A percentile compares a stretch with the other conserved stretches of the same genome.
Conservation (phyloP, 2,888 invertebrate genomes). For the Aleiodes leptofemur region DNA sequence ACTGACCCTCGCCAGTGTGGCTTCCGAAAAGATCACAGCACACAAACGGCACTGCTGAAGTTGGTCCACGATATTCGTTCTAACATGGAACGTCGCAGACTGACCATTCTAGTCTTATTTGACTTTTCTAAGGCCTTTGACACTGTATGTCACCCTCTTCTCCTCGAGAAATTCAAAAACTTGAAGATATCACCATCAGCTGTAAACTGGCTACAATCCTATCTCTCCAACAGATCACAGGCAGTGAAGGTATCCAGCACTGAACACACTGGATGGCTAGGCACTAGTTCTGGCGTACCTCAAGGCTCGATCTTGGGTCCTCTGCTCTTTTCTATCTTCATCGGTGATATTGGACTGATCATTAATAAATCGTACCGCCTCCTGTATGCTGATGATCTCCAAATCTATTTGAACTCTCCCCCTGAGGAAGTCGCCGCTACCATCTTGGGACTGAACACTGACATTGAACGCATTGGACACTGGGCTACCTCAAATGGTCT, state of each 20-base stretch:
- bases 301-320: slow-evolving; percentile 46
- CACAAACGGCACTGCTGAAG: slow-evolving; percentile 57
- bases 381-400: slow-evolving; percentile 48
- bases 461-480: slow-evolving; percentile 5
- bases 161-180: slow-evolving; percentile 52
- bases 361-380: slow-evolving; percentile 31
- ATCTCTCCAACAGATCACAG: slow-evolving; percentile 28
- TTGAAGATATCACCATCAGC: slow-evolving; percentile 73
- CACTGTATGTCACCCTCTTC: slow-evolving; percentile 52
- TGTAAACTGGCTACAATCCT: slow-evolving; percentile 62
- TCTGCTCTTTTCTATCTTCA: slow-evolving; percentile 38
- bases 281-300: slow-evolving; percentile 27
- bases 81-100: slow-evolving; percentile 54
- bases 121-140: slow-evolving; percentile 65
- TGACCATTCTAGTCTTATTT: slow-evolving; percentile 56
- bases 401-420: slow-evolving; percentile 30
- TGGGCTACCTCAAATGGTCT: slow-evolving; percentile 33
- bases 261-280: not conserved
- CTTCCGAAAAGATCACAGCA: too few species aligned
- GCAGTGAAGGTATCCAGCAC: not conserved
- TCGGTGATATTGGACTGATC: slow-evolving; percentile 20
- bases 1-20: too few species aligned
- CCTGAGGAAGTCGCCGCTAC: not conserved
- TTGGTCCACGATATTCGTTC: slow-evolving; percentile 57
- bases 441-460: slow-evolving; percentile 5